A percentile compares a stretch with the other conserved stretches of the same genome.
phyloP scores from a whole-genome alignment of 2,888 invertebrate genomes.

The Boloria euphrosyne region DNA sequence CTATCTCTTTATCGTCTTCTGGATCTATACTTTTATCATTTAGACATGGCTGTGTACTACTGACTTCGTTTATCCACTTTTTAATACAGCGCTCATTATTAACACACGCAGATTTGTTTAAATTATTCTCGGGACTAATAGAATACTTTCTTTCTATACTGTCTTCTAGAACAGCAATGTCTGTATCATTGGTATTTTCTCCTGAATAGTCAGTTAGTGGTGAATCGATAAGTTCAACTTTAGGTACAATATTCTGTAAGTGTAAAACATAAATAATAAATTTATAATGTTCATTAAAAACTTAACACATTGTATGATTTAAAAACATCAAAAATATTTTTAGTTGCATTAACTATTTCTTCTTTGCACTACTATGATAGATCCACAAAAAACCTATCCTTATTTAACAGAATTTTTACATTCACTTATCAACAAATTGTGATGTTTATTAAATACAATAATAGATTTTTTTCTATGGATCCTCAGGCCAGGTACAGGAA shows the following conservation, averaged over 20 bases:
- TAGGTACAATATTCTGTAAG: constrained; percentile 68
- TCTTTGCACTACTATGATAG: too few relatives aligned
- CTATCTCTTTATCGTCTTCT: constrained; percentile 67
- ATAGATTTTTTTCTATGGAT: too few relatives aligned
- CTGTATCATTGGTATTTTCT: constrained; percentile 71
- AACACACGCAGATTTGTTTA: constrained; percentile 52
- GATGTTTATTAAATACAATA: too few relatives aligned
- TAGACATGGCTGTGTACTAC: constrained; percentile 72
- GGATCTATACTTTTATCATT: constrained; percentile 59
- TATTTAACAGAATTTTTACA: too few relatives aligned
- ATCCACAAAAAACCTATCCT: too few relatives aligned
- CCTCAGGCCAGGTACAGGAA: too few relatives aligned
- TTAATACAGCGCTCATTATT: constrained; percentile 57
- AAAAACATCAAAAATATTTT: too few relatives aligned
- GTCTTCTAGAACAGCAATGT: constrained; percentile 67
- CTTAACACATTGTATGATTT: too few relatives aligned
- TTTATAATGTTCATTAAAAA: too few relatives aligned
- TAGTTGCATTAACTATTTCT: too few relatives aligned
- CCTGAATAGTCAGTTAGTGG: constrained; percentile 71
- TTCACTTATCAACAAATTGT: too few relatives aligned
- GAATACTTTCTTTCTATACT: constrained; percentile 60
- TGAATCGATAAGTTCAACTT: constrained; percentile 71
- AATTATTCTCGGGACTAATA: constrained; percentile 52
- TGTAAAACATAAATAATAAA: constrained; percentile 9
- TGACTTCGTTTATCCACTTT: constrained; percentile 74